phyloP scores from a whole-genome alignment of 1,140 invertebrate genomes.

The Camponotus floridanus region DNA sequence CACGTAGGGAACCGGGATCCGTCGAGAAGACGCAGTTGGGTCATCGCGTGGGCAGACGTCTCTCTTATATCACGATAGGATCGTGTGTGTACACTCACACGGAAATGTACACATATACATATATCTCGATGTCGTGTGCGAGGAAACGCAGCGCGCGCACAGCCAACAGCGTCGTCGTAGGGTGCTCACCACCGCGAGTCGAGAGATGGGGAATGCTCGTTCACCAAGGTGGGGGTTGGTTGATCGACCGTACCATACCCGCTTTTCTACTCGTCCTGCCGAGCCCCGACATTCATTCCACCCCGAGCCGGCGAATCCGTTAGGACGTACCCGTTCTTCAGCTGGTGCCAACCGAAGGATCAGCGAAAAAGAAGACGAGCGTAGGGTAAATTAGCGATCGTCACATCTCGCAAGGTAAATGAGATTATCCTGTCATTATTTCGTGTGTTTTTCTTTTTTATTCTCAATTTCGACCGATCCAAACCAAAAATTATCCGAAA shows the following conservation, averaged over 20 bases:
- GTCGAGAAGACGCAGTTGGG: slow-evolving; percentile 59
- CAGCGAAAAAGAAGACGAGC: not conserved
- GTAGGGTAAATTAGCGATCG: not conserved
- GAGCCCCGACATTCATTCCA: slow-evolving; percentile 76
- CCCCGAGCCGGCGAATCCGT: slow-evolving; percentile 72
- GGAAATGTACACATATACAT: not conserved
- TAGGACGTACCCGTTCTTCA: slow-evolving; percentile 57
- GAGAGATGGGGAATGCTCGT: slow-evolving; percentile 60
- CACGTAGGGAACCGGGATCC: not conserved
- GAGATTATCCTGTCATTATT: not conserved
- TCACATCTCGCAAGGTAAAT: slow-evolving; percentile 54
- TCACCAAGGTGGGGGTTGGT: slow-evolving; percentile 76
- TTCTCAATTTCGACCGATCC: not conserved
- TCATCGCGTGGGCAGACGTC: slow-evolving; percentile 72
- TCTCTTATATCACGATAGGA: slow-evolving; percentile 10
- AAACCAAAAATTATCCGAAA: not conserved
- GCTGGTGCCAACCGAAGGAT: not conserved
- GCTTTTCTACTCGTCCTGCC: slow-evolving; percentile 74
- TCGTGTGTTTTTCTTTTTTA: not conserved
- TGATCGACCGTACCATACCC: slow-evolving; percentile 82
- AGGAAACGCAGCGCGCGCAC: slow-evolving; percentile 39
- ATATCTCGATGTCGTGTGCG: not conserved
- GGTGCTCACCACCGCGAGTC: slow-evolving; percentile 48
- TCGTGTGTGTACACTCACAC: not conserved
- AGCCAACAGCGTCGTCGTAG: slow-evolving; percentile 38